Evolutionary conservation across 2,797 vertebrate genomes (phyloP).

Genomic region (Tenualosa ilisha): DNA sequence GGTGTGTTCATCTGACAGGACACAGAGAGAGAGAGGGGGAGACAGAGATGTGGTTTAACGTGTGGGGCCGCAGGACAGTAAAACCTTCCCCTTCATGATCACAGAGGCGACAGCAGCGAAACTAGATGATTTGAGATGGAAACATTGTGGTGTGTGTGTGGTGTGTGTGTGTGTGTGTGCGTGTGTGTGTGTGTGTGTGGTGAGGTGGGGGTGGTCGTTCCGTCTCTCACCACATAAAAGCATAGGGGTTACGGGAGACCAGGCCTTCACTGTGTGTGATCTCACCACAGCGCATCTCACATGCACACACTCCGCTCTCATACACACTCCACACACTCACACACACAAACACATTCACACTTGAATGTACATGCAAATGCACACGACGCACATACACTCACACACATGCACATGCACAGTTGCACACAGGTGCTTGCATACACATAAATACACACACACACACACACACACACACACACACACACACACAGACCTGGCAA

Average conservation of each 20-base stretch:
- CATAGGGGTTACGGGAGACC: constrained; percentile 6
- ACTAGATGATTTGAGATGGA: constrained; percentile 10
- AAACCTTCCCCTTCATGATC: neutral
- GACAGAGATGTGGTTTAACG: neutral
- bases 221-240: neutral
- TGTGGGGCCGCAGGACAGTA: constrained; percentile 10
- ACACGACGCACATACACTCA: neutral
- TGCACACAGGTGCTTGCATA: neutral
- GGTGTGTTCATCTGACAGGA: neutral
- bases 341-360: neutral
- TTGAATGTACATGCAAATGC: no score
- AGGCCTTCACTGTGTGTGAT: constrained; percentile 3
- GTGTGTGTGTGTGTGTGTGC: no score
- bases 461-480: neutral
- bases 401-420: neutral
- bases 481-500: neutral
- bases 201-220: neutral
- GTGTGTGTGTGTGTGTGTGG: neutral
- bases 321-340: neutral
- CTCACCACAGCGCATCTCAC: constrained; percentile 9
- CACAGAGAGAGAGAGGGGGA: no score
- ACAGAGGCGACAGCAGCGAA: neutral
- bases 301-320: neutral
- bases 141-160: neutral
- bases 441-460: neutral